phyloP scores from a whole-genome alignment of 2,888 invertebrate genomes.

The Dasypolia templi region DNA sequence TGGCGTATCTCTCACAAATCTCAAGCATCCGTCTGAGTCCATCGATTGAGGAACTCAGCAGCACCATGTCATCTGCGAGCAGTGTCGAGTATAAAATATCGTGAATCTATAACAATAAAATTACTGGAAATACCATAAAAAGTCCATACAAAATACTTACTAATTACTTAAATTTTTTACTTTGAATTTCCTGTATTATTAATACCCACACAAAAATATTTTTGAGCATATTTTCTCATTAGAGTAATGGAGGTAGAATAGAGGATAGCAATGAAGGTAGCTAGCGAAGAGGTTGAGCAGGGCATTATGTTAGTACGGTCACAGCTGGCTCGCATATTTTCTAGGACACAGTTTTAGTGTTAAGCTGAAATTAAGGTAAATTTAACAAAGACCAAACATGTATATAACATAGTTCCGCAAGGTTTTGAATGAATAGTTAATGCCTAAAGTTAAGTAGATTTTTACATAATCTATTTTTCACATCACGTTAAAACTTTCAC shows the following conservation, averaged over 20 bases:
- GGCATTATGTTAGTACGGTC: constrained; percentile 43
- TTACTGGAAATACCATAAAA: background rate
- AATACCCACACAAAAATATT: constrained; percentile 3
- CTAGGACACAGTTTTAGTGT: constrained; percentile 52
- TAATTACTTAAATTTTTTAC: too few relatives aligned
- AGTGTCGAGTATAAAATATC: too few relatives aligned
- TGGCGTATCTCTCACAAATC: too few relatives aligned
- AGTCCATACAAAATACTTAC: background rate
- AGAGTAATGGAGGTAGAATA: background rate
- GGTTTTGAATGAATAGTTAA: constrained; percentile 8
- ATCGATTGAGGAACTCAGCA: too few relatives aligned
- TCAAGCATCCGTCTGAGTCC: too few relatives aligned
- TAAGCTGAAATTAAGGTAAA: constrained; percentile 33
- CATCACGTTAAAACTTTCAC: too few relatives aligned
- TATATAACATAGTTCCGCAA: background rate
- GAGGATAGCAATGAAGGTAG: constrained; percentile 2
- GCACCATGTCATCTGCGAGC: too few relatives aligned
- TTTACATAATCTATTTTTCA: background rate
- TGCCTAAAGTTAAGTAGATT: too few relatives aligned
- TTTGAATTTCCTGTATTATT: constrained; percentile 4
- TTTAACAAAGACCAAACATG: constrained; percentile 36
- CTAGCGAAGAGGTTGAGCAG: constrained; percentile 29
- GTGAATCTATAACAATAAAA: too few relatives aligned
- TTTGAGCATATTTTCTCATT: constrained; percentile 27
- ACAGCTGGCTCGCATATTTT: constrained; percentile 59